phyloP scores from a whole-genome alignment of 1,140 invertebrate species.

The Brachionus paranguensis region DNA sequence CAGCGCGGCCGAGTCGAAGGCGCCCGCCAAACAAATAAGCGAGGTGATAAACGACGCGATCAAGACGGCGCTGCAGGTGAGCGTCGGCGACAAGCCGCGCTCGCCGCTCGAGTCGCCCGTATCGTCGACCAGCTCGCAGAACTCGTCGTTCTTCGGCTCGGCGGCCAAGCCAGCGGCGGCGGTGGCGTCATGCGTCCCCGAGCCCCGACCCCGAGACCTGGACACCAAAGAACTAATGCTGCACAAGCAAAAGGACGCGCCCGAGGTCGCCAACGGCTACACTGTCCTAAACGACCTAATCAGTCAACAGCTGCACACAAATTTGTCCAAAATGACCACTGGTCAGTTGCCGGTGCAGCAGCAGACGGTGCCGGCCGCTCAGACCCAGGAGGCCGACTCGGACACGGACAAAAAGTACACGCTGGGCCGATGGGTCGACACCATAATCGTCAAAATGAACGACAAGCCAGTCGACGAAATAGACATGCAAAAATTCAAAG shows the following conservation, averaged over 20 bases:
- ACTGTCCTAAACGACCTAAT: background rate
- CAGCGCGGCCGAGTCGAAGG: background rate
- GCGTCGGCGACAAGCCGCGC: background rate
- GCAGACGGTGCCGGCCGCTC: background rate
- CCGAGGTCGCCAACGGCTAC: background rate
- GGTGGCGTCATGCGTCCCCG: no score
- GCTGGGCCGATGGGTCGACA: constrained; percentile 12
- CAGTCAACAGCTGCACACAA: background rate
- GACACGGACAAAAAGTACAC: constrained; percentile 15
- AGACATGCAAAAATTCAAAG: constrained; percentile 8
- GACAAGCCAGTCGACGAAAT: constrained; percentile 15
- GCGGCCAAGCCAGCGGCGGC: background rate
- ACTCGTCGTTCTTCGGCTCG: background rate
- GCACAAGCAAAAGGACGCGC: background rate
- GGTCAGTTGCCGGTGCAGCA: background rate
- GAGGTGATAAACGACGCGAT: constrained; percentile 19
- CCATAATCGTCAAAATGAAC: constrained; percentile 37
- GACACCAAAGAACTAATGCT: background rate
- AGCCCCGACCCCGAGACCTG: no score
- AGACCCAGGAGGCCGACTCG: background rate
- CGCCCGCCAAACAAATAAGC: background rate
- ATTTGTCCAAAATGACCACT: background rate
- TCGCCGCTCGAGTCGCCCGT: background rate
- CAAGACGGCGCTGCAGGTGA: background rate
- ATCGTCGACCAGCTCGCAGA: background rate